Conservation (phyloP, 2,888 invertebrate genomes). For the Cantharis rufa region DNA sequence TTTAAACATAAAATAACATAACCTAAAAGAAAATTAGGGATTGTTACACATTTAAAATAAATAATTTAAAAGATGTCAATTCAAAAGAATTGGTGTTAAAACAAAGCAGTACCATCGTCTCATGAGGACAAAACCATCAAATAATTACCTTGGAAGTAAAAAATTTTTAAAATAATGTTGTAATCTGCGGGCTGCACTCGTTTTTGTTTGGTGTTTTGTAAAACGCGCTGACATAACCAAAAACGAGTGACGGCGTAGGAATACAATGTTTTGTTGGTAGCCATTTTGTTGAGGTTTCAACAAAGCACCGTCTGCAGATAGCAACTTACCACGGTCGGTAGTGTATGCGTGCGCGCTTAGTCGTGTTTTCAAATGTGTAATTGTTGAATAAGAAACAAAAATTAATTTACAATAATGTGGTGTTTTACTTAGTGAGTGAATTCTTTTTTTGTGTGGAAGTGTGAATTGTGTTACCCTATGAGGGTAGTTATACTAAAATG, state of each 20-base stretch:
- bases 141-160: not conserved
- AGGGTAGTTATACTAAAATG: slow-evolving; percentile 61
- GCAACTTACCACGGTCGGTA: slow-evolving; percentile 34
- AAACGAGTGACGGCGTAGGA: slow-evolving; percentile 47
- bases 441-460: slow-evolving; percentile 57
- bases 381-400: slow-evolving; percentile 19
- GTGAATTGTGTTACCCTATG: slow-evolving; percentile 52
- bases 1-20: not conserved
- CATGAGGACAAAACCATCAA: not conserved
- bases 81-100: not conserved
- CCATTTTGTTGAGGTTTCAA: slow-evolving; percentile 52
- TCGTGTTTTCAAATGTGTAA: slow-evolving; percentile 29
- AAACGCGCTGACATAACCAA: not conserved
- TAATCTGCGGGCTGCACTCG: no score
- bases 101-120: not conserved
- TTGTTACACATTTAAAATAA: not conserved
- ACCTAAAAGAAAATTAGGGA: not conserved
- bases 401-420: slow-evolving; percentile 38
- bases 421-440: slow-evolving; percentile 44
- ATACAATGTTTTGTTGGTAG: slow-evolving; percentile 43
- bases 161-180: not conserved
- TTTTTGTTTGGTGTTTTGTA: not conserved
- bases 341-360: slow-evolving; percentile 26
- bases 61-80: not conserved
- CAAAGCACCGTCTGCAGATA: slow-evolving; percentile 44